These are phyloP conservation scores for Callithrix jacchus DNA, from an alignment of 2,113 vertebrate species.

Conservation along the genomic window DNA sequence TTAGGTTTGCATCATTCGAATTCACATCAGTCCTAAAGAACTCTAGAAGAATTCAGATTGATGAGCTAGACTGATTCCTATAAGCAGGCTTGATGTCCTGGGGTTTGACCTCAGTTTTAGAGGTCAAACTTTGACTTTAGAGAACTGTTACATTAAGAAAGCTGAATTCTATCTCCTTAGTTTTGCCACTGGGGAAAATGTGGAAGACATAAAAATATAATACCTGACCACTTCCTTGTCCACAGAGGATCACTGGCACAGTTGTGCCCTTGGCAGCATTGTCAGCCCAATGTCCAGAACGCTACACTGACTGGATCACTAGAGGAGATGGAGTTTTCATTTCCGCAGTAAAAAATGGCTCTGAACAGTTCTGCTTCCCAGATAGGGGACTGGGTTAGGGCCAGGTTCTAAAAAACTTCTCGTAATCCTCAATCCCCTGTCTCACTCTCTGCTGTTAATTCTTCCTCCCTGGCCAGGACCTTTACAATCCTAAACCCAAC, in stretches of 20 bases:
- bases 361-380: background rate
- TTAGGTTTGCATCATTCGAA: background rate
- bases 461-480: constrained; percentile 80
- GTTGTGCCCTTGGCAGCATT: background rate
- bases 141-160: background rate
- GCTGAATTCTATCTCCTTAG: background rate
- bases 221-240: background rate
- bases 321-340: background rate
- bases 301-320: background rate
- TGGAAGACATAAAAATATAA: background rate
- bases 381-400: background rate
- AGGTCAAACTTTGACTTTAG: background rate
- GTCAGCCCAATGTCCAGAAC: background rate
- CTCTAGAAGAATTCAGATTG: background rate
- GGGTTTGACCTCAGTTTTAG: background rate
- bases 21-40: background rate
- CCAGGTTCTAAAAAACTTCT: background rate
- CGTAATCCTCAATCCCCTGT: background rate
- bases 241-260: background rate
- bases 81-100: background rate
- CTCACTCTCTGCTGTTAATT: background rate
- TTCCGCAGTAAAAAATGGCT: background rate
- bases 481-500: constrained; percentile 92
- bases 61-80: background rate
- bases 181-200: background rate